These are phyloP conservation scores for Prionailurus bengalensis DNA, from an alignment of 2,113 vertebrate species.

Conservation along the genomic window DNA sequence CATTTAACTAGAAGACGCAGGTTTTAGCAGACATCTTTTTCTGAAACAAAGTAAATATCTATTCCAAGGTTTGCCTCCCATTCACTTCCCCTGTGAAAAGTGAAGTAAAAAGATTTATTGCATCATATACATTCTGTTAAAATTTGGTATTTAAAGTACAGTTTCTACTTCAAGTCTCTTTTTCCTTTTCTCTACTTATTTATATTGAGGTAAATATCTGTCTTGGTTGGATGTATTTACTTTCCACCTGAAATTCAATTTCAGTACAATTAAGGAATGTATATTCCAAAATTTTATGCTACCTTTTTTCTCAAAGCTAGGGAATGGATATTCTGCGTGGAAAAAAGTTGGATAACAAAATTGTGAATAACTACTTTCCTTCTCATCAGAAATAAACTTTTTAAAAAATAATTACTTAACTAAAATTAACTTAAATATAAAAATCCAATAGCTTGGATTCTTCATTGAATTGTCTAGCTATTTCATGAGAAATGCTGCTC, in stretches of 20 bases:
- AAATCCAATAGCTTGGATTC: background rate
- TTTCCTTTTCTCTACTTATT: background rate
- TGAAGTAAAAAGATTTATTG: conserved; percentile 51
- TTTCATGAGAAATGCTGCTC: conserved; percentile 9
- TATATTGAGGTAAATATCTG: background rate
- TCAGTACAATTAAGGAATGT: background rate
- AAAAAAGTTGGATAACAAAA: conserved; percentile 14
- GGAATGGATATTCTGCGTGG: background rate
- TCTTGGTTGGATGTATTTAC: background rate
- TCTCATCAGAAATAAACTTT: conserved; percentile 47
- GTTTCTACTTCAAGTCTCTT: background rate
- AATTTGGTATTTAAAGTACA: background rate
- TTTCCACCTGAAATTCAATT: background rate
- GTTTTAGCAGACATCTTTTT: conserved; percentile 83
- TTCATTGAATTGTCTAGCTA: background rate
- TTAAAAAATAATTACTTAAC: background rate
- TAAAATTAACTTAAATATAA: conserved; percentile 49
- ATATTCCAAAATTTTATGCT: background rate
- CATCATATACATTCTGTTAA: background rate
- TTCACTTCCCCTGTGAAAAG: conserved; percentile 65
- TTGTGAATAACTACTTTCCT: background rate
- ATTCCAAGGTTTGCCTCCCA: conserved; percentile 74
- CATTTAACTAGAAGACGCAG: conserved; percentile 83
- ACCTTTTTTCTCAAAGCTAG: background rate
- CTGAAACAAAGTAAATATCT: conserved; percentile 84